phyloP scores from a whole-genome alignment of 2,797 vertebrate genomes.

The Coregonus ussuriensis region DNA sequence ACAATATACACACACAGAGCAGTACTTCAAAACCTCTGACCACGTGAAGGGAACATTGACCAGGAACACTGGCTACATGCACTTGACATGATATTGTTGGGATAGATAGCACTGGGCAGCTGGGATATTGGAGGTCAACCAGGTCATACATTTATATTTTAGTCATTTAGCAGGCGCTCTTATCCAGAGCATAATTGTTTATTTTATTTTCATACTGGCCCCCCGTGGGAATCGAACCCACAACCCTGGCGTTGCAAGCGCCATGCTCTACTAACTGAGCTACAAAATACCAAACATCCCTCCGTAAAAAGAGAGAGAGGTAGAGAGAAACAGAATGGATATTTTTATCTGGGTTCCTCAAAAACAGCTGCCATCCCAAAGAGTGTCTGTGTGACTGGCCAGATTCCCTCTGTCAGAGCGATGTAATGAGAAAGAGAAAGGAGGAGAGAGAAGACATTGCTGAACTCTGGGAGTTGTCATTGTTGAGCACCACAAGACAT shows the following conservation, averaged over 20 bases:
- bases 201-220: no score
- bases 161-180: no score
- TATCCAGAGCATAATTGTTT: no score
- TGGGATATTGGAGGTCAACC: not conserved
- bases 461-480: not conserved
- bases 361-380: conserved; percentile 64
- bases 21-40: not conserved
- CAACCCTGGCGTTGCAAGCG: no score
- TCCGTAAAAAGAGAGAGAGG: conserved; percentile 9
- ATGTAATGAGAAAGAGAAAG: not conserved
- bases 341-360: conserved; percentile 69
- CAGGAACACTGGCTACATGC: not conserved
- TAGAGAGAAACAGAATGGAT: conserved; percentile 35
- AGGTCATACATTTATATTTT: not conserved
- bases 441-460: not conserved
- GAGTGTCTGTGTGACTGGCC: conserved; percentile 42
- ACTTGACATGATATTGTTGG: not conserved
- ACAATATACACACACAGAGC: not conserved
- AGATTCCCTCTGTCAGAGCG: conserved; percentile 16
- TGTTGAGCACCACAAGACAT: not conserved
- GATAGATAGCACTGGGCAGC: not conserved
- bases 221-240: no score
- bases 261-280: no score
- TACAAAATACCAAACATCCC: conserved; percentile 42
- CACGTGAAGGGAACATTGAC: not conserved